Percentiles rank a stretch among this genome's conserved stretches.
phyloP scores from a whole-genome alignment of 2,797 vertebrate species.

The Sebastes cheni region DNA sequence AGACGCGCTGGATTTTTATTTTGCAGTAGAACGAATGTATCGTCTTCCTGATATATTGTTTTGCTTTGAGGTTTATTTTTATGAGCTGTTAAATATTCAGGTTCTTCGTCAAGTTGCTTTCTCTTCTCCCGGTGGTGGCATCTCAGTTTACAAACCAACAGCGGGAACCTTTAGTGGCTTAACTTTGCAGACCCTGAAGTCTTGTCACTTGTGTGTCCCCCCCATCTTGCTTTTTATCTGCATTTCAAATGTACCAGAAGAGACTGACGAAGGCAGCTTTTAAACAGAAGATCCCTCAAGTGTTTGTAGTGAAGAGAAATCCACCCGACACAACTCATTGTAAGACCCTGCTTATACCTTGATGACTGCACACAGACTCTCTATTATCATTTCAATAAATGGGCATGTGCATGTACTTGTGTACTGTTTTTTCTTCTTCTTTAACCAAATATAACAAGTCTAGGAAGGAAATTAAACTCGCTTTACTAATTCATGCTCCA shows the following conservation, averaged over 20 bases:
- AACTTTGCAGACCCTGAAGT: constrained; percentile 11
- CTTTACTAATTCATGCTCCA: no score
- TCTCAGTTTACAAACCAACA: constrained; percentile 27
- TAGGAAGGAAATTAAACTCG: neutral
- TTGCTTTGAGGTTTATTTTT: constrained; percentile 55
- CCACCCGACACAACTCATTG: constrained; percentile 36
- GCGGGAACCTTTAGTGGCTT: constrained; percentile 43
- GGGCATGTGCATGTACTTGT: constrained; percentile 76
- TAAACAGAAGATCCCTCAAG: constrained; percentile 9
- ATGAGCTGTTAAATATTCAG: constrained; percentile 45
- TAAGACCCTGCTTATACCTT: constrained; percentile 45
- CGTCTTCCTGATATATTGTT: constrained; percentile 38
- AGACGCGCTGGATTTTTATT: constrained; percentile 25
- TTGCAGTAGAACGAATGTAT: constrained; percentile 60
- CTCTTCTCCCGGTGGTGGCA: neutral
- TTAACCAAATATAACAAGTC: neutral
- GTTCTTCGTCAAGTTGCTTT: constrained; percentile 35
- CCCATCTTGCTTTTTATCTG: neutral
- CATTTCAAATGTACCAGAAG: constrained; percentile 13
- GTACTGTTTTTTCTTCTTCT: constrained; percentile 3
- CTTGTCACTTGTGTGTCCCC: neutral
- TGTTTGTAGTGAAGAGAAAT: constrained; percentile 26
- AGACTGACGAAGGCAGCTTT: constrained; percentile 36
- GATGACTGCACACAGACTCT: constrained; percentile 56
- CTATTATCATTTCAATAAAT: constrained; percentile 74